Percentiles rank a stretch among this genome's conserved stretches.
These are phyloP conservation scores for Hermodice carunculata DNA, from an alignment of 2,888 invertebrate genomes.

Conservation along the genomic window DNA sequence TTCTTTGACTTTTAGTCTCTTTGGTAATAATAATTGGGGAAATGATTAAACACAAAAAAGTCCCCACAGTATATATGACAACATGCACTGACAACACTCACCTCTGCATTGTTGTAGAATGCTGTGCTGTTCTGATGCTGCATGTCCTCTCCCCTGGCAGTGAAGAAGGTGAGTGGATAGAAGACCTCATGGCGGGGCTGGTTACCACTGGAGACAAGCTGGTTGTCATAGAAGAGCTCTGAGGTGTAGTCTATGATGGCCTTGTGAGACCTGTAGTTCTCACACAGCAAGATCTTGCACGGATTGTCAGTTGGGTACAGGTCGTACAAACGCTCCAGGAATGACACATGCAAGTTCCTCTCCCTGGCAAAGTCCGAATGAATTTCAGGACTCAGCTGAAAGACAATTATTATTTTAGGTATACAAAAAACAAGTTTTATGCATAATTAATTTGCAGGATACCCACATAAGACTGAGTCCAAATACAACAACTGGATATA, in stretches of 20 bases:
- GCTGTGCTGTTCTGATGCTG: conserved; percentile 82
- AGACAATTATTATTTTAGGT: neutral
- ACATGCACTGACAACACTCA: too few species aligned
- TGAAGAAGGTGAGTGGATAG: conserved; percentile 83
- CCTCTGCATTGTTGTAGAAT: conserved; percentile 86
- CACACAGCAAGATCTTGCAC: conserved; percentile 84
- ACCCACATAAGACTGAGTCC: too few species aligned
- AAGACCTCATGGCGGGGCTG: conserved; percentile 41
- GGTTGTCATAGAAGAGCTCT: conserved; percentile 79
- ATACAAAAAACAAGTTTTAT: too few species aligned
- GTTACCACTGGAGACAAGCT: conserved; percentile 80
- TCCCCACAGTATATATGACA: too few species aligned
- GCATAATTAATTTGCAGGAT: too few species aligned
- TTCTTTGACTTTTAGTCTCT: too few species aligned
- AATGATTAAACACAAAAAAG: too few species aligned
- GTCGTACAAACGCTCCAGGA: conserved; percentile 84
- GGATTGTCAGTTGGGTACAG: conserved; percentile 80
- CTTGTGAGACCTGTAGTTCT: conserved; percentile 86
- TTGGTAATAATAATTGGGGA: too few species aligned
- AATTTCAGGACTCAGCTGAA: conserved; percentile 82
- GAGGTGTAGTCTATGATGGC: conserved; percentile 87
- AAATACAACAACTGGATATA: too few species aligned
- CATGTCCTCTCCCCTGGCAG: conserved; percentile 83
- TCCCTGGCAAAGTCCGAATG: conserved; percentile 75
- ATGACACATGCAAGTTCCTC: conserved; percentile 74